Evolutionary conservation across 2,113 vertebrate species (phyloP).

Genomic region (Xyrauchen texanus): DNA sequence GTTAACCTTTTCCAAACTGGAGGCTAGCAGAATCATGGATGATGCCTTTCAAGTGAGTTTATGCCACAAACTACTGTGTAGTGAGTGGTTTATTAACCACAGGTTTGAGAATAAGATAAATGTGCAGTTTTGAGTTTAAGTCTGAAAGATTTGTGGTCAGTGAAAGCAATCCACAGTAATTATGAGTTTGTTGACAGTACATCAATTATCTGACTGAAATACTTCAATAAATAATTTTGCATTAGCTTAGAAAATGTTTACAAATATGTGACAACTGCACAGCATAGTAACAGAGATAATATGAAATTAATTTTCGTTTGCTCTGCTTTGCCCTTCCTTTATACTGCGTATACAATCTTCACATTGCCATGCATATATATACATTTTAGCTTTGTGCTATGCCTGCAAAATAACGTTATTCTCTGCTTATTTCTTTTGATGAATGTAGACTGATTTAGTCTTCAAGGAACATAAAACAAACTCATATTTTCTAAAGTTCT

Average conservation of each 20-base stretch:
- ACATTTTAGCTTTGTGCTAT: no score
- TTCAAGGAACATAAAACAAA: conserved; percentile 1
- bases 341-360: no score
- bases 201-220: no score
- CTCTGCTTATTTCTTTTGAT: neutral
- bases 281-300: neutral
- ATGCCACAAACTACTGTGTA: neutral
- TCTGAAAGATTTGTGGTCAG: neutral
- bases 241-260: neutral
- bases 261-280: no score
- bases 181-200: no score
- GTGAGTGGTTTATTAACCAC: no score
- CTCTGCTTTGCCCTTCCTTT: no score
- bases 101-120: neutral
- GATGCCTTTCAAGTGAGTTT: neutral
- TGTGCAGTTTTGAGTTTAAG: no score
- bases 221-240: no score
- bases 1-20: neutral
- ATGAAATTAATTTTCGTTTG: no score
- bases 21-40: neutral
- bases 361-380: neutral
- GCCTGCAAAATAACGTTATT: neutral
- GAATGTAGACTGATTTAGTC: neutral
- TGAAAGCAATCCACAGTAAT: neutral
- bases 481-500: no score